phyloP scores from a whole-genome alignment of 1,140 invertebrate species.

The Dufourea novaeangliae region DNA sequence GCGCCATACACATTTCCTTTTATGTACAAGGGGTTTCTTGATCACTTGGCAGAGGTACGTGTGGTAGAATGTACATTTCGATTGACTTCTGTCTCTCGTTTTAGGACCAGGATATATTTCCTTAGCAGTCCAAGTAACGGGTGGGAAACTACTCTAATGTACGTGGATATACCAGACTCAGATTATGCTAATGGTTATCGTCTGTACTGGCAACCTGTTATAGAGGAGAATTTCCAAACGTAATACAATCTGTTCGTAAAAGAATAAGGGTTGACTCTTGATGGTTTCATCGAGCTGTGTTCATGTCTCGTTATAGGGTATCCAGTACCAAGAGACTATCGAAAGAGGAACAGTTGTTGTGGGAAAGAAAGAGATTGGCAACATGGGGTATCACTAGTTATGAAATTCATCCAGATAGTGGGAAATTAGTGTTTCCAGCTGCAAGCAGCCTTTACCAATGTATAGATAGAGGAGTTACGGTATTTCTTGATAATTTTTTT shows the following conservation, averaged over 20 bases:
- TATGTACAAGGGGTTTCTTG: neutral
- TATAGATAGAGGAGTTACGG: slow-evolving; percentile 87
- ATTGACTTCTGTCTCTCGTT: slow-evolving; percentile 17
- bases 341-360: slow-evolving; percentile 93
- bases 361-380: slow-evolving; percentile 94
- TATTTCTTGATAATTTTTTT: slow-evolving; percentile 71
- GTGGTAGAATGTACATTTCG: neutral
- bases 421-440: slow-evolving; percentile 94
- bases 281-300: neutral
- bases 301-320: slow-evolving; percentile 62
- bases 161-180: slow-evolving; percentile 88
- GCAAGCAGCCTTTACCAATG: slow-evolving; percentile 92
- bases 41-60: too few species aligned
- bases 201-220: slow-evolving; percentile 87
- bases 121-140: slow-evolving; percentile 91
- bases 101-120: slow-evolving; percentile 92
- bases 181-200: slow-evolving; percentile 81
- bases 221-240: slow-evolving; percentile 88
- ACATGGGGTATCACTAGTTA: slow-evolving; percentile 97
- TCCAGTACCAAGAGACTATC: slow-evolving; percentile 84
- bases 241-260: slow-evolving; percentile 56
- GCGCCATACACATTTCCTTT: neutral
- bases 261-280: neutral
- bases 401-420: slow-evolving; percentile 90
- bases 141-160: slow-evolving; percentile 94